A percentile compares a stretch with the other conserved stretches of the same genome.
Conservation (phyloP, 2,113 vertebrate species). For the Morone saxatilis region DNA sequence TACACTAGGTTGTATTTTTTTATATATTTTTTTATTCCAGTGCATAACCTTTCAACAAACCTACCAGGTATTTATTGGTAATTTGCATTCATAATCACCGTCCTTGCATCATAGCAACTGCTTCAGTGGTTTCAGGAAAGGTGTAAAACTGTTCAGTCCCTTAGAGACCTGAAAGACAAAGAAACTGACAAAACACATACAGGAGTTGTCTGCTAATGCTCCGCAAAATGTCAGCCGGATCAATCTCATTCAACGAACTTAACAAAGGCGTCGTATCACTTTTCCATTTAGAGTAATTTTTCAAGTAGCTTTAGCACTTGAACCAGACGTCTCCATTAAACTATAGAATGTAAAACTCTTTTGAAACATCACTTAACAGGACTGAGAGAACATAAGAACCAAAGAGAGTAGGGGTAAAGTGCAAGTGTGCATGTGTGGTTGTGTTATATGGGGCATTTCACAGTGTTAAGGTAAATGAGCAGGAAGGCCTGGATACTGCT, state of each 20-base stretch:
- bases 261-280: neutral
- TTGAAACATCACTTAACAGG: neutral
- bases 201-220: neutral
- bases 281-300: neutral
- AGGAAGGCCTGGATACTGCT: constrained; percentile 32
- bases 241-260: neutral
- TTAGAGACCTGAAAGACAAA: constrained; percentile 20
- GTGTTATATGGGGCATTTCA: constrained; percentile 39
- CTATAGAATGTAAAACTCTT: neutral
- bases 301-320: neutral
- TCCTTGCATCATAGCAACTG: constrained; percentile 6
- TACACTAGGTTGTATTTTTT: constrained; percentile 6
- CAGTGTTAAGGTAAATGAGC: constrained; percentile 40
- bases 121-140: constrained; percentile 43
- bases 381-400: neutral
- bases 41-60: constrained; percentile 59
- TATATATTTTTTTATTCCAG: constrained; percentile 47
- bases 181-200: constrained; percentile 21
- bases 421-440: constrained; percentile 3
- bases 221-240: neutral
- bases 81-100: constrained; percentile 76
- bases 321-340: neutral
- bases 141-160: constrained; percentile 38
- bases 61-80: constrained; percentile 60
- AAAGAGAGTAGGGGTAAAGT: neutral